A percentile compares a stretch with the other conserved stretches of the same genome.
Conservation (phyloP, 2,797 vertebrate genomes). For the Microctenopoma steveboyesi region DNA sequence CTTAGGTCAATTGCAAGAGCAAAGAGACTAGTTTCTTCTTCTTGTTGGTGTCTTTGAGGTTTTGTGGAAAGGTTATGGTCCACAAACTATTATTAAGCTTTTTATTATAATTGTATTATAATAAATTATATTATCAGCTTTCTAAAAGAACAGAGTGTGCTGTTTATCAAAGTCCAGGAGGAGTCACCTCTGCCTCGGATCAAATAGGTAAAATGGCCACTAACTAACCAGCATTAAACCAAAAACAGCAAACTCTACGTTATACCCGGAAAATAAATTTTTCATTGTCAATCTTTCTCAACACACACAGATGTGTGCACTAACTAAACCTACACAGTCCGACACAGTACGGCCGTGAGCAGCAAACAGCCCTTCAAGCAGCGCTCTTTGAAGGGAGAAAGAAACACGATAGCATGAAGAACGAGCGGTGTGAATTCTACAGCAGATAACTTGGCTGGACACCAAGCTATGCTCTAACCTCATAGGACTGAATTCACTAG, state of each 20-base stretch:
- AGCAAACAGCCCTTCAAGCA: conserved; percentile 15
- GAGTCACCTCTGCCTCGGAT: neutral
- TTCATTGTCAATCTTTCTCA: conserved; percentile 1
- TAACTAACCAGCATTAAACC: neutral
- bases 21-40: neutral
- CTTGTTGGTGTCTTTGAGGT: too few relatives aligned
- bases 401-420: conserved; percentile 42
- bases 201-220: neutral
- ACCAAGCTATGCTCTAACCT: neutral
- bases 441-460: conserved; percentile 24
- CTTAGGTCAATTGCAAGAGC: too few relatives aligned
- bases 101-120: too few relatives aligned
- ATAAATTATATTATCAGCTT: neutral
- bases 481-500: conserved; percentile 3
- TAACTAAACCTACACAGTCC: neutral
- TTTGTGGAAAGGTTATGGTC: too few relatives aligned
- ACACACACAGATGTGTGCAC: neutral
- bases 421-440: conserved; percentile 63
- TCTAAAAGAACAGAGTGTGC: neutral
- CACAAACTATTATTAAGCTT: neutral
- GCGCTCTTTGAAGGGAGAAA: conserved; percentile 59
- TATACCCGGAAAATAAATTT: neutral
- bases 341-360: conserved; percentile 9
- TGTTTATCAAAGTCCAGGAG: neutral
- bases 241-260: neutral